A percentile compares a stretch with the other conserved stretches of the same genome.
These are phyloP conservation scores for zebrafish (Danio rerio) DNA, from an alignment of 2,113 vertebrate genomes.

Conservation along the genomic window GRCz12tu NC_133186.1:25294501-25295000, in stretches of 20 bases:
- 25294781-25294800: neutral
- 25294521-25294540: constrained; percentile 58
- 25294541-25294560: constrained; percentile 67
- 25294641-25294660: neutral
- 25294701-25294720: constrained; percentile 29
- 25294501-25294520: constrained; percentile 55
- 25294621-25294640: neutral
- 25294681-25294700: constrained; percentile 10
- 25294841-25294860: constrained; percentile 37
- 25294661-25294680: constrained; percentile 24
- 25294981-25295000: constrained; percentile 27
- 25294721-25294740: constrained; percentile 38
- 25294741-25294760: neutral
- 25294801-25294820: constrained; percentile 18
- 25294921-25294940: neutral
- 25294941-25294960: neutral
- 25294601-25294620: neutral
- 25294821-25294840: constrained; percentile 24
- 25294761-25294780: constrained; percentile 13
- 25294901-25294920: constrained; percentile 14
- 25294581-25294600: constrained; percentile 2
- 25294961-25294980: neutral
- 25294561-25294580: neutral
- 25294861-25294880: constrained; percentile 20
- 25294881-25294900: constrained; percentile 12